These are phyloP conservation scores for Leptopilina clavipes DNA, from an alignment of 1,140 invertebrate species.

Conservation along the genomic window DNA sequence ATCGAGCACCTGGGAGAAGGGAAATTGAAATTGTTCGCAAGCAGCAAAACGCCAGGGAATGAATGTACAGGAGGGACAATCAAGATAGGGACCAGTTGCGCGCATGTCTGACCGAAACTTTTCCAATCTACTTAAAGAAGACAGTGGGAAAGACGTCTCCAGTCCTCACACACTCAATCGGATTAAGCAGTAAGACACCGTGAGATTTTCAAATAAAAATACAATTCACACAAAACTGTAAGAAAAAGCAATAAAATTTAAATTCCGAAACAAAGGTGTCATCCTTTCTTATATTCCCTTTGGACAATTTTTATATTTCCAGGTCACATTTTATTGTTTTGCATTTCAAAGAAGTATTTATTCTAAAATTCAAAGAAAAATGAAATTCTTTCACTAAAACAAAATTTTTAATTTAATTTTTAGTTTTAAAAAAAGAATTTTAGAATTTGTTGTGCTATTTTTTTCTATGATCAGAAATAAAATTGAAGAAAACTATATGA, in stretches of 20 bases:
- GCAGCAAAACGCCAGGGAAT: constrained; percentile 24
- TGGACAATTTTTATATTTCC: no score
- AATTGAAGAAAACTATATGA: no score
- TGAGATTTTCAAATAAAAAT: neutral
- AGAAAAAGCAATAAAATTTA: neutral
- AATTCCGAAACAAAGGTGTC: neutral
- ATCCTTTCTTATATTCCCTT: neutral
- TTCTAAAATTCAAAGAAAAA: no score
- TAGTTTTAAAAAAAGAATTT: no score
- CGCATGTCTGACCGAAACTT: constrained; percentile 30
- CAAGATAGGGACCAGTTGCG: constrained; percentile 20
- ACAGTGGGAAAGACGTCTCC: constrained; percentile 1
- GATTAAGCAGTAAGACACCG: neutral
- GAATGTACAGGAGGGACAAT: constrained; percentile 14
- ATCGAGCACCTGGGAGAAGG: constrained; percentile 18
- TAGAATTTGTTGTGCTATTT: no score
- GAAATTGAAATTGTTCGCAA: constrained; percentile 28
- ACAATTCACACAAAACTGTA: neutral
- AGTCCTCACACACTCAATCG: constrained; percentile 9
- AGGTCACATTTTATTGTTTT: no score
- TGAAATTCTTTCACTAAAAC: no score
- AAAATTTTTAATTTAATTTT: no score
- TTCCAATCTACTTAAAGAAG: constrained; percentile 25
- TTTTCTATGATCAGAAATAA: no score
- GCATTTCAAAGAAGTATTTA: no score